Evolutionary conservation across 2,888 invertebrate genomes (phyloP).

Genomic region (Acanthosepion lycidas): DNA sequence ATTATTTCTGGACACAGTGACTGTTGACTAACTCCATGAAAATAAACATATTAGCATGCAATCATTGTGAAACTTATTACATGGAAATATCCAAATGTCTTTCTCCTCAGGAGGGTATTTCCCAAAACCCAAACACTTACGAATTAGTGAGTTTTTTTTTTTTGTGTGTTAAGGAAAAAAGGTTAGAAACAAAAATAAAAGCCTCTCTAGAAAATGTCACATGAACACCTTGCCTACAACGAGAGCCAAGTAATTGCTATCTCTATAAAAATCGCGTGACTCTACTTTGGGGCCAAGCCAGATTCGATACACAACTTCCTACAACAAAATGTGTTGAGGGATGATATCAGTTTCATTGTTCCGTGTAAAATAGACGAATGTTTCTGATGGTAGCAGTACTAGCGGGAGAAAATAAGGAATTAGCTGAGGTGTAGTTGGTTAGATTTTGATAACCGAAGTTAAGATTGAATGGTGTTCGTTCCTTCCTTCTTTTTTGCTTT

Average conservation of each 20-base stretch:
- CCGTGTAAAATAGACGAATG: not conserved
- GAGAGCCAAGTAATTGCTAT: not conserved
- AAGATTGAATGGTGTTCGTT: too few species aligned
- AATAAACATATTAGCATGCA: not conserved
- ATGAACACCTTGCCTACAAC: not conserved
- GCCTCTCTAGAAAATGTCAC: not conserved
- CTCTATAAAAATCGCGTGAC: not conserved
- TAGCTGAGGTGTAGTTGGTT: not conserved
- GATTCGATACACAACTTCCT: not conserved
- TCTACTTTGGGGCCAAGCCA: not conserved
- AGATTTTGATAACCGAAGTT: not conserved
- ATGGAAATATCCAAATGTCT: not conserved
- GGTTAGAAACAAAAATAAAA: not conserved
- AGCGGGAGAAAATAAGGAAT: not conserved
- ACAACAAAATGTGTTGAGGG: not conserved
- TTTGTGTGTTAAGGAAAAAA: not conserved
- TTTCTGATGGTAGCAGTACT: not conserved
- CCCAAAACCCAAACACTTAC: not conserved
- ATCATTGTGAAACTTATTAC: not conserved
- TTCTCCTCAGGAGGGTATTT: not conserved
- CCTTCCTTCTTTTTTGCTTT: not conserved
- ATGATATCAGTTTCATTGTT: not conserved
- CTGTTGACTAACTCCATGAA: too few species aligned
- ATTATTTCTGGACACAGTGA: too few species aligned
- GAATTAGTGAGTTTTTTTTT: too few species aligned